Conservation (phyloP, 2,888 invertebrate genomes). For the Thalpophila matura region DNA sequence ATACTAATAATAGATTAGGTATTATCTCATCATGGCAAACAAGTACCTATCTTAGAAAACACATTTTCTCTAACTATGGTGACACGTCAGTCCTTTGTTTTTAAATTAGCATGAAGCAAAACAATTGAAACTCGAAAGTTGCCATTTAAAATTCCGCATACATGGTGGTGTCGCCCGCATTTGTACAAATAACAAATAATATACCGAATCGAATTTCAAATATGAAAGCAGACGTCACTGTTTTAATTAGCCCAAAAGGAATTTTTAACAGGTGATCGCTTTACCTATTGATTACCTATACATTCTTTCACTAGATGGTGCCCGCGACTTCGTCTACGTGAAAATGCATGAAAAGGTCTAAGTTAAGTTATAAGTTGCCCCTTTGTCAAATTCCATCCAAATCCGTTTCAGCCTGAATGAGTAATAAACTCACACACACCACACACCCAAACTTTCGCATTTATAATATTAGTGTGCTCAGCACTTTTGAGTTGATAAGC, state of each 20-base stretch:
- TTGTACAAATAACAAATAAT: slow-evolving; percentile 8
- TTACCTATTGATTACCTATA: too few relatives aligned
- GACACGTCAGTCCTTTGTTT: slow-evolving; percentile 10
- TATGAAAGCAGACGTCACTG: slow-evolving; percentile 1
- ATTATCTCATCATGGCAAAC: slow-evolving; percentile 11
- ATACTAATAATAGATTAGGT: slow-evolving; percentile 6
- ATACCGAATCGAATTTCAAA: slow-evolving; percentile 6
- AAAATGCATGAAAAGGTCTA: too few relatives aligned
- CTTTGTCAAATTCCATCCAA: too few relatives aligned
- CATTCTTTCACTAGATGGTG: too few relatives aligned
- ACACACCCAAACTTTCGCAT: too few relatives aligned
- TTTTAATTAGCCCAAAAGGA: not conserved
- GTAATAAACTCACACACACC: too few relatives aligned
- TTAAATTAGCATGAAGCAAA: slow-evolving; percentile 7
- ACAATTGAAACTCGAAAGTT: slow-evolving; percentile 10
- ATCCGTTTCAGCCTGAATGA: too few relatives aligned
- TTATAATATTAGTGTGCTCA: too few relatives aligned
- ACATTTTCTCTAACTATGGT: slow-evolving; percentile 1
- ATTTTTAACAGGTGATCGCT: too few relatives aligned
- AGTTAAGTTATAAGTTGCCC: too few relatives aligned
- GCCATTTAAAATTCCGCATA: slow-evolving; percentile 22
- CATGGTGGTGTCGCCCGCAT: slow-evolving; percentile 15
- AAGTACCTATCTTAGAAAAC: slow-evolving; percentile 12
- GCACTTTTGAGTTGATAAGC: too few relatives aligned
- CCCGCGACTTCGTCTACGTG: too few relatives aligned